Evolutionary conservation across 2,888 invertebrate species (phyloP).

Genomic region (Yponomeuta evonymella): DNA sequence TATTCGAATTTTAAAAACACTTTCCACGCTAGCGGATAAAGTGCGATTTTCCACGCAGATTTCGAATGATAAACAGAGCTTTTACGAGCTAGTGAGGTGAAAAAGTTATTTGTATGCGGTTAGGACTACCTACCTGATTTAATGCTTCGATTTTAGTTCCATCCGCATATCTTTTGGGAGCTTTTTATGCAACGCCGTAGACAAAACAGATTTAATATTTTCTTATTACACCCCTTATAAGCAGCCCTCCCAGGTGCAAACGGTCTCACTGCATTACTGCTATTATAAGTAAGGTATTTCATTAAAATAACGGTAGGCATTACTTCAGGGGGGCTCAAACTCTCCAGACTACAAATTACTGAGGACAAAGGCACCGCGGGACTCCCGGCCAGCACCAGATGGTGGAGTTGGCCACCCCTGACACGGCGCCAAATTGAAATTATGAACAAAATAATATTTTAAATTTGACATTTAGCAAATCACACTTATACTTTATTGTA

Average conservation of each 20-base stretch:
- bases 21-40: too few relatives aligned
- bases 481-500: background rate
- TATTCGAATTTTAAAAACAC: too few relatives aligned
- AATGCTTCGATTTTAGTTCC: too few relatives aligned
- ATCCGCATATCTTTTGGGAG: too few relatives aligned
- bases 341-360: slow-evolving; percentile 69
- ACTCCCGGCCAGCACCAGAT: slow-evolving; percentile 55
- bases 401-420: slow-evolving; percentile 41
- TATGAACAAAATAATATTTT: background rate
- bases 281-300: slow-evolving; percentile 33
- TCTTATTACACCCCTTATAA: background rate
- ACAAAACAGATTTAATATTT: too few relatives aligned
- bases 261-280: slow-evolving; percentile 29
- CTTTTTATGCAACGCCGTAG: too few relatives aligned
- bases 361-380: slow-evolving; percentile 69
- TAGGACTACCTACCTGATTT: too few relatives aligned
- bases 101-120: too few relatives aligned
- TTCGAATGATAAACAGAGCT: too few relatives aligned
- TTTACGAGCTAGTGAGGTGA: too few relatives aligned
- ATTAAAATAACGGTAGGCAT: slow-evolving; percentile 71
- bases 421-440: slow-evolving; percentile 27
- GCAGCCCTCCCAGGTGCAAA: slow-evolving; percentile 30
- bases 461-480: background rate
- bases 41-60: too few relatives aligned
- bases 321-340: slow-evolving; percentile 60